Evolutionary conservation across 2,888 invertebrate species (phyloP).

Genomic region (Stegana nigrithorax): DNA sequence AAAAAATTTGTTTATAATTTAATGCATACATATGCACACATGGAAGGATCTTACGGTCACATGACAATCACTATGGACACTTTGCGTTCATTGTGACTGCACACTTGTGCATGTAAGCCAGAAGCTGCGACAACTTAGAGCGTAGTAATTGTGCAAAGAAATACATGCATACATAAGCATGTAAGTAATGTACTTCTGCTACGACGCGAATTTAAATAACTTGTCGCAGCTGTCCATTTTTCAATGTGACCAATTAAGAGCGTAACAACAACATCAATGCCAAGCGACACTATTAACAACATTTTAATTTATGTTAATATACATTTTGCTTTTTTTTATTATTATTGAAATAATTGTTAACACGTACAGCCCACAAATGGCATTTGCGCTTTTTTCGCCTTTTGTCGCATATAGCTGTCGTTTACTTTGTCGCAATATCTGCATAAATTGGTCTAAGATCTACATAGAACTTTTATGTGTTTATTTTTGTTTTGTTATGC

Average conservation of each 20-base stretch:
- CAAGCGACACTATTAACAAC: constrained; percentile 44
- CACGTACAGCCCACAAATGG: constrained; percentile 31
- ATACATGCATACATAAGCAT: too few relatives aligned
- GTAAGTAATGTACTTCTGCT: too few relatives aligned
- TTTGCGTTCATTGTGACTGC: too few relatives aligned
- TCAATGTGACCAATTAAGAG: neutral
- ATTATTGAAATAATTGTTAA: constrained; percentile 31
- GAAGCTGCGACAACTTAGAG: too few relatives aligned
- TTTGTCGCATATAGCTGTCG: neutral
- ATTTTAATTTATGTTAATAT: constrained; percentile 32
- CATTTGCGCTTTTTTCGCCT: neutral
- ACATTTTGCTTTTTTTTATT: constrained; percentile 2
- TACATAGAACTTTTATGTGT: constrained; percentile 33
- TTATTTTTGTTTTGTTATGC: neutral
- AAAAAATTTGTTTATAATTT: constrained; percentile 7
- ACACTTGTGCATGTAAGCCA: too few relatives aligned
- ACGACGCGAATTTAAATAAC: neutral
- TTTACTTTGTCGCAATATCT: neutral
- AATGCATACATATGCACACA: neutral
- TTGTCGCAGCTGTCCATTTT: neutral
- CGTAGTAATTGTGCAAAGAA: too few relatives aligned
- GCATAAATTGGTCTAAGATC: constrained; percentile 5
- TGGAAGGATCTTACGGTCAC: too few relatives aligned
- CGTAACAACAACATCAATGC: constrained; percentile 23
- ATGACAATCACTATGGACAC: too few relatives aligned